Evolutionary conservation across 2,113 vertebrate genomes (phyloP).

Genomic region (Athene cunicularia): DNA sequence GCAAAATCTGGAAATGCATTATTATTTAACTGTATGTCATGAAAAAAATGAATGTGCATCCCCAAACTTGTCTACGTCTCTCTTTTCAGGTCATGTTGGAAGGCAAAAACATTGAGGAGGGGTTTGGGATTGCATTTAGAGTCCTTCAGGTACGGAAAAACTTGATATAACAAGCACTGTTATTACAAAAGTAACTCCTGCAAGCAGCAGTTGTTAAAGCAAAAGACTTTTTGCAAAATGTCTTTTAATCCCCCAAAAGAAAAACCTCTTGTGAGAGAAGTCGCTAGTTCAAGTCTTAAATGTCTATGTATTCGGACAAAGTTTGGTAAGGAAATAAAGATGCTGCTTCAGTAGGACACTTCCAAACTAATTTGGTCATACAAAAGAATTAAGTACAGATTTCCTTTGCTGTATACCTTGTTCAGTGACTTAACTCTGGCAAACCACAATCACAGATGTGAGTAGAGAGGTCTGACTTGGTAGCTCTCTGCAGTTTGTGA

Average conservation of each 20-base stretch:
- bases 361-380: background rate
- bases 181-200: background rate
- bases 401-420: background rate
- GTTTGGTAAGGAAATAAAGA: background rate
- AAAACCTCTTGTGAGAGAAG: background rate
- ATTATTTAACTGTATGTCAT: background rate
- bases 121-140: constrained; percentile 96
- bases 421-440: background rate
- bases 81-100: constrained; percentile 91
- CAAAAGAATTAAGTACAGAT: background rate
- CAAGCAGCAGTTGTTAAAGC: background rate
- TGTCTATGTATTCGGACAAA: background rate
- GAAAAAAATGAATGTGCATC: background rate
- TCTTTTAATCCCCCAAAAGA: background rate
- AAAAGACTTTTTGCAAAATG: background rate
- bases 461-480: background rate
- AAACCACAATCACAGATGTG: background rate
- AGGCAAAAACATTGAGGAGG: constrained; percentile 97
- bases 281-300: background rate
- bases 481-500: background rate
- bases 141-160: constrained; percentile 89
- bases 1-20: background rate
- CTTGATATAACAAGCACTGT: background rate
- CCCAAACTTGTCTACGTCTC: background rate
- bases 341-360: background rate